These are phyloP conservation scores for Hippasteria phrygiana DNA, from an alignment of 53 echinoderm and acorn worm genomes.

Conservation along the genomic window DNA sequence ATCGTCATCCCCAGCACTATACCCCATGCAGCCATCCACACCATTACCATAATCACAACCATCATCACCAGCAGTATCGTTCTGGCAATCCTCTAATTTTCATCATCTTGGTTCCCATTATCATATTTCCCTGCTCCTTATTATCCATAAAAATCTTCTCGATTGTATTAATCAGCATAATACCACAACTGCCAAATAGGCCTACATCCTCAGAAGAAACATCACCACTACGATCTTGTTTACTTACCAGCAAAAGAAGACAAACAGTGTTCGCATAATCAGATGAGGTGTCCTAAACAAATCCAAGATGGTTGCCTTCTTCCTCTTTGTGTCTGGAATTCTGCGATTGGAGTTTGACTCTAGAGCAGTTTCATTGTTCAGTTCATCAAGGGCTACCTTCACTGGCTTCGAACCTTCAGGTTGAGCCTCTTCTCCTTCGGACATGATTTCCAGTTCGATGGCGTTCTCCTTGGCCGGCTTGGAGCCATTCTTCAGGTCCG, in stretches of 20 bases:
- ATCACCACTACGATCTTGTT: too few relatives aligned
- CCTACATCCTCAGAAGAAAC: neutral
- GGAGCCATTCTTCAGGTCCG: neutral
- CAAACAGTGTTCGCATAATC: slow-evolving; percentile 32
- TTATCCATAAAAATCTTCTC: too few relatives aligned
- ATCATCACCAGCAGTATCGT: too few relatives aligned
- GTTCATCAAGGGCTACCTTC: neutral
- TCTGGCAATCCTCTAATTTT: too few relatives aligned
- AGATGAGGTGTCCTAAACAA: slow-evolving; percentile 40
- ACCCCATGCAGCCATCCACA: too few relatives aligned
- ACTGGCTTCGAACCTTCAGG: neutral
- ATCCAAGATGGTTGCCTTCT: slow-evolving; percentile 37
- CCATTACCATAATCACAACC: too few relatives aligned
- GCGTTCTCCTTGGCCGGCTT: neutral
- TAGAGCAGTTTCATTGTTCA: too few relatives aligned
- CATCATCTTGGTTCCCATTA: too few relatives aligned
- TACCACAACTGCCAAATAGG: too few relatives aligned
- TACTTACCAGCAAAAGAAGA: slow-evolving; percentile 47
- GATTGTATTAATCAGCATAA: too few relatives aligned
- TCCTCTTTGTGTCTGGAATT: neutral
- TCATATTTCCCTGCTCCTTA: too few relatives aligned
- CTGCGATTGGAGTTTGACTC: neutral
- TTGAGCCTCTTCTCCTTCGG: neutral
- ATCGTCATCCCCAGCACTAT: too few relatives aligned
- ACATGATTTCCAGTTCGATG: neutral